Percentiles rank a stretch among this genome's conserved stretches.
phyloP scores from a whole-genome alignment of 1,140 invertebrate species.

The Batillaria attramentaria region DNA sequence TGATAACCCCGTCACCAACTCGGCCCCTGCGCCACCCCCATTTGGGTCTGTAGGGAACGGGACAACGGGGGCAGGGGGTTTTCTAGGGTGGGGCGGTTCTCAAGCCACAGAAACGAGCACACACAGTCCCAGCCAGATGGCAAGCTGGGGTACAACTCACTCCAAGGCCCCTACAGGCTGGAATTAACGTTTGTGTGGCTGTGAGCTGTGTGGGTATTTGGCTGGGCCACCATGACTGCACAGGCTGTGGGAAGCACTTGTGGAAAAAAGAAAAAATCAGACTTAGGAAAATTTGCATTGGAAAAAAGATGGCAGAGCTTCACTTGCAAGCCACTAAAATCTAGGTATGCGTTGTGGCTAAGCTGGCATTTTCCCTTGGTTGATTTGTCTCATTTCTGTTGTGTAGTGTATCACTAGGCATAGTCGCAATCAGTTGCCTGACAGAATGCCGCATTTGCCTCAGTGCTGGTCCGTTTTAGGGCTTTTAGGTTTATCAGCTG shows the following conservation, averaged over 20 bases:
- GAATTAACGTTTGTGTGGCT: conserved; percentile 31
- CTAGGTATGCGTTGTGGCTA: not conserved
- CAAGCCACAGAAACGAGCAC: conserved; percentile 31
- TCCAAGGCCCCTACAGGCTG: conserved; percentile 36
- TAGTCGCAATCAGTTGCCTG: no score
- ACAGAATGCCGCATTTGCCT: no score
- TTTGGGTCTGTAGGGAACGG: conserved; percentile 36
- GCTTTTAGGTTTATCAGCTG: no score
- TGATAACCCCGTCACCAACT: conserved; percentile 35
- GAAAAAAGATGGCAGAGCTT: not conserved
- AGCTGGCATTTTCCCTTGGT: no score
- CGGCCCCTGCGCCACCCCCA: conserved; percentile 19
- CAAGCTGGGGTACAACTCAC: conserved; percentile 31
- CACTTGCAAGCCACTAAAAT: not conserved
- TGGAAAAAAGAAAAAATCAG: not conserved
- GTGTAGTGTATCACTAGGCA: no score
- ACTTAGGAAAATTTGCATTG: not conserved
- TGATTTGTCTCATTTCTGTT: no score
- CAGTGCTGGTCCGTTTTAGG: no score
- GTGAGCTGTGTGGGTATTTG: conserved; percentile 1
- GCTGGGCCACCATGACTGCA: not conserved
- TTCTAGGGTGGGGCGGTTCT: conserved; percentile 39
- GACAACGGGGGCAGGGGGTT: conserved; percentile 31
- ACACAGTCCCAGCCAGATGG: conserved; percentile 42
- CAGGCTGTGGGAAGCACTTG: conserved; percentile 9